Percentiles rank a stretch among this genome's conserved stretches.
Evolutionary conservation across 2,888 invertebrate genomes (phyloP).

Genomic region (Dynastes maya): DNA sequence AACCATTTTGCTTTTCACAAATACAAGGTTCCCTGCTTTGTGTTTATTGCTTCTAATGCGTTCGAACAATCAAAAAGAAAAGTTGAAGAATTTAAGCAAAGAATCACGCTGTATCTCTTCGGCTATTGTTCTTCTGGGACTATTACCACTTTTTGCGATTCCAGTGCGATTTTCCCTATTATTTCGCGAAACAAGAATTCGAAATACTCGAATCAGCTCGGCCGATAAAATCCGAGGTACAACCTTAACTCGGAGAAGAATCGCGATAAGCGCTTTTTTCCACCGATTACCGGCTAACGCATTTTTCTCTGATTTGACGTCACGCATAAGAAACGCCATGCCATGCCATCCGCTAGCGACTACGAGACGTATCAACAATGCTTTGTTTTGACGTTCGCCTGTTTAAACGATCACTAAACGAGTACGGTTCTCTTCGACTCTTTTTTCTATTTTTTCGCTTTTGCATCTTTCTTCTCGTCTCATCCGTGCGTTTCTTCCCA

Average conservation of each 20-base stretch:
- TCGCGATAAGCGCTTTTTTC: conserved; percentile 5
- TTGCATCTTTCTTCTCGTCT: background rate
- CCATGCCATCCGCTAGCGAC: background rate
- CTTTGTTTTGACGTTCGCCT: conserved; percentile 20
- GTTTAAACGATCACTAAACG: conserved; percentile 2
- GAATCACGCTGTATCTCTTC: background rate
- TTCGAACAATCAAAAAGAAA: background rate
- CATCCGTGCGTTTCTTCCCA: conserved; percentile 17
- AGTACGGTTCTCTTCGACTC: background rate
- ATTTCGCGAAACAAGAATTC: conserved; percentile 3
- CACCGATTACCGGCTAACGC: background rate
- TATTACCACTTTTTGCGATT: background rate
- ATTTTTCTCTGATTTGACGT: conserved; percentile 5
- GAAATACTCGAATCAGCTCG: background rate
- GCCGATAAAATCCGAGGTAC: background rate
- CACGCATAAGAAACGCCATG: background rate
- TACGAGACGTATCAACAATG: conserved; percentile 4
- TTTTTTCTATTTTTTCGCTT: background rate
- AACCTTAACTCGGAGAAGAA: background rate
- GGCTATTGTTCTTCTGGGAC: background rate
- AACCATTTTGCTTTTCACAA: too few species aligned
- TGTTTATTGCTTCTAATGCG: background rate
- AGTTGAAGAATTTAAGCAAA: background rate
- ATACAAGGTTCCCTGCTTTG: background rate
- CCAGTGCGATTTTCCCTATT: background rate